These are phyloP conservation scores for Bicyclus anynana DNA, from an alignment of 1,140 invertebrate species.

Conservation along the genomic window DNA sequence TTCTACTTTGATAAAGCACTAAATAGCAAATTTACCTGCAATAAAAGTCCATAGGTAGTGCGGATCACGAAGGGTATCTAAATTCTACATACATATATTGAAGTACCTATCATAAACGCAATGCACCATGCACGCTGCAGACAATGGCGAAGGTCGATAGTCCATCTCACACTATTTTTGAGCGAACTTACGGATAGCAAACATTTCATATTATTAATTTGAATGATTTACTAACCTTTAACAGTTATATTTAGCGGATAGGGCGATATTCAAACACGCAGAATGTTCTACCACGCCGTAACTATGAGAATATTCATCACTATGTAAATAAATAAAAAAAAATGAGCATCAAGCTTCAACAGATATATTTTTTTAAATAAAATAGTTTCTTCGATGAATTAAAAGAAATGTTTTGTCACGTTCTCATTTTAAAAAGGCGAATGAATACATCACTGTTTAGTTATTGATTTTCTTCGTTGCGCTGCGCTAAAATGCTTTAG, in stretches of 20 bases:
- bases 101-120: conserved; percentile 58
- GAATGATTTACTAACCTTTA: conserved; percentile 63
- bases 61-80: neutral
- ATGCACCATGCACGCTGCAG: conserved; percentile 74
- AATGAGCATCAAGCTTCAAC: conserved; percentile 72
- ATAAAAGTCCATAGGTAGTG: conserved; percentile 4
- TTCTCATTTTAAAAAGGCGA: conserved; percentile 76
- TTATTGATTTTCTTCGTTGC: conserved; percentile 72
- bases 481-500: conserved; percentile 23
- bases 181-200: conserved; percentile 6
- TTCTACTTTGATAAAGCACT: neutral
- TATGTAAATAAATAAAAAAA: conserved; percentile 78
- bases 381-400: conserved; percentile 70
- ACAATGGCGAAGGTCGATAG: conserved; percentile 75
- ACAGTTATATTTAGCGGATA: conserved; percentile 64
- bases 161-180: conserved; percentile 35
- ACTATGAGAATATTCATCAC: conserved; percentile 74
- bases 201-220: conserved; percentile 22
- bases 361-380: conserved; percentile 69
- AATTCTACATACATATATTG: conserved; percentile 22
- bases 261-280: conserved; percentile 60
- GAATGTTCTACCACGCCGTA: conserved; percentile 74
- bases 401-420: conserved; percentile 72
- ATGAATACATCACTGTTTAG: conserved; percentile 65
- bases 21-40: neutral